Percentiles rank a stretch among this genome's conserved stretches.
These are phyloP conservation scores for Psettodes erumei DNA, from an alignment of 2,113 vertebrate genomes.

Conservation along the genomic window DNA sequence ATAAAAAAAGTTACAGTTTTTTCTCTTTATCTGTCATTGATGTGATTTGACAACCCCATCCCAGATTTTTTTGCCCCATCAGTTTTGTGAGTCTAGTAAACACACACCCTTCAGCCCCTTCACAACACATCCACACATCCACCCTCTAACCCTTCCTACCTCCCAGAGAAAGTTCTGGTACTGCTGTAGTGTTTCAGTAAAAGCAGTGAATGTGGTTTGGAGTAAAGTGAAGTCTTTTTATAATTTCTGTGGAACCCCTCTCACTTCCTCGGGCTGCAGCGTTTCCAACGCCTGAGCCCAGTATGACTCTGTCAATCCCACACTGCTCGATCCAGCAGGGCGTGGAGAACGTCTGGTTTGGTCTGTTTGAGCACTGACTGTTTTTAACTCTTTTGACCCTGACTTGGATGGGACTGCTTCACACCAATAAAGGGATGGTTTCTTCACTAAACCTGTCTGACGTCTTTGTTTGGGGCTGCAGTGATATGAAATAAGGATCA, in stretches of 20 bases:
- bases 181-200: constrained; percentile 63
- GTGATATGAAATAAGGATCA: neutral
- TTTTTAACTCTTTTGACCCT: constrained; percentile 63
- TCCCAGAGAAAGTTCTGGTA: constrained; percentile 58
- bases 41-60: constrained; percentile 53
- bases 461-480: constrained; percentile 37
- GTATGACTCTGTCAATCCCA: constrained; percentile 30
- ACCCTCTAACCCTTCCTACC: constrained; percentile 40
- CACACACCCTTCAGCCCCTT: constrained; percentile 4
- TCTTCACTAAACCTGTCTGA: constrained; percentile 66
- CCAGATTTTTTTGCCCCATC: constrained; percentile 31
- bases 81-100: constrained; percentile 52
- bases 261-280: constrained; percentile 33
- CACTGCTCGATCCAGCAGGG: constrained; percentile 25
- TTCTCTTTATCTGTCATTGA: constrained; percentile 48
- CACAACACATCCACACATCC: constrained; percentile 4
- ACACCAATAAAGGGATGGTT: constrained; percentile 77
- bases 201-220: constrained; percentile 60
- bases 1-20: constrained; percentile 39
- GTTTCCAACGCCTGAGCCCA: constrained; percentile 13
- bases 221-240: constrained; percentile 54
- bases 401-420: constrained; percentile 55
- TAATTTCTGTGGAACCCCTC: constrained; percentile 50
- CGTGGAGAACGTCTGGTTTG: constrained; percentile 45
- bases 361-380: constrained; percentile 71